Percentiles rank a stretch among this genome's conserved stretches.
Conservation (phyloP, 2,797 vertebrate genomes). For the Scyliorhinus canicula region DNA sequence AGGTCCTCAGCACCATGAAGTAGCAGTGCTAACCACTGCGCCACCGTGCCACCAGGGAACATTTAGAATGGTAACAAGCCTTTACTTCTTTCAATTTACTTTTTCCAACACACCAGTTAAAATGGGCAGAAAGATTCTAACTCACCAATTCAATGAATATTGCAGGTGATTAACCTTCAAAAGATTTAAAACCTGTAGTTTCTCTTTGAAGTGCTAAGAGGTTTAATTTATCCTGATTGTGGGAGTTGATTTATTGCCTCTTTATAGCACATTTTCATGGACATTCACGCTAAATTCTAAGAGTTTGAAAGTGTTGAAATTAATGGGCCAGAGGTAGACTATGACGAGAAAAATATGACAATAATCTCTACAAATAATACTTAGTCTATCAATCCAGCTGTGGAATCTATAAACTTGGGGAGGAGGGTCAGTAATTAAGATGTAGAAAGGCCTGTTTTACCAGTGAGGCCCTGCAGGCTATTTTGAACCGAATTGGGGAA, state of each 20-base stretch:
- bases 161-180: background rate
- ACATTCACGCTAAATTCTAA: background rate
- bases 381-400: background rate
- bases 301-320: background rate
- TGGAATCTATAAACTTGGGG: background rate
- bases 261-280: background rate
- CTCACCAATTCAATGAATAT: background rate
- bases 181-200: background rate
- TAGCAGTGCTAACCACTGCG: too few relatives aligned
- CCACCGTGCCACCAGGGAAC: too few relatives aligned
- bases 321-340: background rate
- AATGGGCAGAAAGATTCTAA: background rate
- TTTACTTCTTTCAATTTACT: background rate
- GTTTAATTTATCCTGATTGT: background rate
- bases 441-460: background rate
- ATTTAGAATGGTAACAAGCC: background rate
- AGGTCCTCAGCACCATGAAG: too few relatives aligned
- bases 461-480: background rate
- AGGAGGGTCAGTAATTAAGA: too few relatives aligned
- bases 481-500: background rate
- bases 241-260: background rate
- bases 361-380: background rate
- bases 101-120: background rate
- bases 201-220: background rate
- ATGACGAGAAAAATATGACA: background rate